These are phyloP conservation scores for Conomelus anceps DNA, from an alignment of 2,888 invertebrate species.

Conservation along the genomic window DNA sequence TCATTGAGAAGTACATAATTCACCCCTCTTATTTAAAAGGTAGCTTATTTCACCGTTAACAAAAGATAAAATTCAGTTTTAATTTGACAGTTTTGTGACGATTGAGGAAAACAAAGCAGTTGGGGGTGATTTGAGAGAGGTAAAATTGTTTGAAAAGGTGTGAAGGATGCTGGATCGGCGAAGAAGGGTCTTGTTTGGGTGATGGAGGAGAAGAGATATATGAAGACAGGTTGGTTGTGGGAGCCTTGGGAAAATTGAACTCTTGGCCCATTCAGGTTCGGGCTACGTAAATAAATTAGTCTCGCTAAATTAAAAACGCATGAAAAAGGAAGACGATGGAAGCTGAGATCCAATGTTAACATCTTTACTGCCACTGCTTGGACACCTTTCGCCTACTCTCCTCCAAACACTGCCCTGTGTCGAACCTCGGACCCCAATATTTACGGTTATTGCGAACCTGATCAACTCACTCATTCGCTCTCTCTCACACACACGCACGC, in stretches of 20 bases:
- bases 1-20: not conserved
- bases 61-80: not conserved
- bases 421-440: not conserved
- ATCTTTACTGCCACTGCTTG: conserved; percentile 4
- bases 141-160: not conserved
- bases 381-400: not conserved
- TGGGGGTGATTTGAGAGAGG: not conserved
- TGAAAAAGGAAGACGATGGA: not conserved
- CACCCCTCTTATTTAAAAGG: not conserved
- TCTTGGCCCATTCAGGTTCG: not conserved
- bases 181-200: not conserved
- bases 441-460: not conserved
- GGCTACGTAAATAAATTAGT: not conserved
- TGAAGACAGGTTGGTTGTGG: not conserved
- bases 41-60: not conserved
- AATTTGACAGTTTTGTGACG: not conserved
- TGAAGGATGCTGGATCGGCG: not conserved
- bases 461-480: not conserved
- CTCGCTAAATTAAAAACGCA: not conserved
- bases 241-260: not conserved
- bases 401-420: not conserved
- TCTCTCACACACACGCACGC: not conserved
- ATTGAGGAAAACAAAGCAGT: not conserved
- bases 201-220: not conserved
- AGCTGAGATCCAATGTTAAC: conserved; percentile 5